A percentile compares a stretch with the other conserved stretches of the same genome.
These are phyloP conservation scores for Himalopsyche tibetana DNA, from an alignment of 2,888 invertebrate species.

Conservation along the genomic window DNA sequence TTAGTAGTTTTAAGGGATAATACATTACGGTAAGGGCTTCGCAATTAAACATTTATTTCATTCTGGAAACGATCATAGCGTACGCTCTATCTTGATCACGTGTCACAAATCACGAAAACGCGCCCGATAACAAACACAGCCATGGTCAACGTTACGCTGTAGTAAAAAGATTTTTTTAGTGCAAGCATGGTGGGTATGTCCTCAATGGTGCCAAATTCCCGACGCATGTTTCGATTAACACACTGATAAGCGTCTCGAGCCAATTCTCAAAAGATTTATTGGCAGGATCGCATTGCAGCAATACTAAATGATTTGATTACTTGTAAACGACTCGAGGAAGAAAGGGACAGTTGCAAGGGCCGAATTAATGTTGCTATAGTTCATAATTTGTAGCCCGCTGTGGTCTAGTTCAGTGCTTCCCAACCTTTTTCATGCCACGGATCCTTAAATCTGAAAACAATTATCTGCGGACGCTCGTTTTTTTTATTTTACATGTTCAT, in stretches of 20 bases:
- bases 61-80: not conserved
- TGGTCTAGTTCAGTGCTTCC: too few relatives aligned
- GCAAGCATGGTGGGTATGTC: not conserved
- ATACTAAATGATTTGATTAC: too few relatives aligned
- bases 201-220: constrained; percentile 17
- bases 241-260: constrained; percentile 3
- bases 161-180: not conserved
- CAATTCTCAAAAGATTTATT: constrained; percentile 18
- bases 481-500: too few relatives aligned
- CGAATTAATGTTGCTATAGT: too few relatives aligned
- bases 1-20: too few relatives aligned
- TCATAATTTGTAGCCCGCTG: too few relatives aligned
- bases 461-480: too few relatives aligned
- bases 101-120: not conserved
- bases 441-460: too few relatives aligned
- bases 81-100: not conserved
- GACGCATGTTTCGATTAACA: constrained; percentile 12
- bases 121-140: not conserved
- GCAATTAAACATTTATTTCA: not conserved
- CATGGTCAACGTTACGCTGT: constrained; percentile 33
- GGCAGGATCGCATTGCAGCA: not conserved
- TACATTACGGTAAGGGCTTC: too few relatives aligned
- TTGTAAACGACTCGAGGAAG: too few relatives aligned
- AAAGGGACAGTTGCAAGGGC: too few relatives aligned
- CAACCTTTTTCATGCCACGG: too few relatives aligned